Evolutionary conservation across 1,140 invertebrate species (phyloP).

Genomic region (Drosophila yakuba): DNA sequence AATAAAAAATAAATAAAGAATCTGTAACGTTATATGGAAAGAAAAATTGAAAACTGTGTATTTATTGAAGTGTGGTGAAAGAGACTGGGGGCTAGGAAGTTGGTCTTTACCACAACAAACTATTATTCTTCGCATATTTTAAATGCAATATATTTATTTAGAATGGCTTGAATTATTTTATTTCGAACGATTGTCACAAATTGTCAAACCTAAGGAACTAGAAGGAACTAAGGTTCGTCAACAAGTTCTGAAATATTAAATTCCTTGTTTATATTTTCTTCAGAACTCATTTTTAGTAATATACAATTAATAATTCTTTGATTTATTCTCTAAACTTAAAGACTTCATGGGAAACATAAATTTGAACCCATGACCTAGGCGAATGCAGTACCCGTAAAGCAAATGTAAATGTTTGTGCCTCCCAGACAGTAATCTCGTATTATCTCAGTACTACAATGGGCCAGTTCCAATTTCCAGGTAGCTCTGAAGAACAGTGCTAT

Average conservation of each 20-base stretch:
- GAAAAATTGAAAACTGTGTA: conserved; percentile 35
- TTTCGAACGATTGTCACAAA: too few relatives aligned
- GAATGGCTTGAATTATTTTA: too few relatives aligned
- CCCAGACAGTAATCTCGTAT: conserved; percentile 20
- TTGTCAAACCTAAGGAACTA: too few relatives aligned
- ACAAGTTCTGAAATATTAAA: too few relatives aligned
- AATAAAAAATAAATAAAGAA: conserved; percentile 78
- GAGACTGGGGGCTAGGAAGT: neutral
- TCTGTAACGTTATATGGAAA: conserved; percentile 84
- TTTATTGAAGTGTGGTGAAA: neutral
- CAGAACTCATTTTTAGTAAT: too few relatives aligned
- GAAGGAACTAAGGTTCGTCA: too few relatives aligned
- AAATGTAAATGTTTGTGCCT: conserved; percentile 18
- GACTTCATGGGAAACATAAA: too few relatives aligned
- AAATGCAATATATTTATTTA: neutral
- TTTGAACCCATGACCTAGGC: too few relatives aligned
- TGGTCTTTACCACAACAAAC: neutral
- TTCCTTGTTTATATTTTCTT: too few relatives aligned
- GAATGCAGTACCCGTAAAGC: neutral
- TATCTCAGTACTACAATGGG: conserved; percentile 23
- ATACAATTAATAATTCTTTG: too few relatives aligned
- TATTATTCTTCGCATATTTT: neutral
- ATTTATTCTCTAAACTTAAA: too few relatives aligned
- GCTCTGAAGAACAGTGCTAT: conserved; percentile 4
- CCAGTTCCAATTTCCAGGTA: conserved; percentile 2